phyloP scores from a whole-genome alignment of 2,113 vertebrate species.

The Hylia prasina region DNA sequence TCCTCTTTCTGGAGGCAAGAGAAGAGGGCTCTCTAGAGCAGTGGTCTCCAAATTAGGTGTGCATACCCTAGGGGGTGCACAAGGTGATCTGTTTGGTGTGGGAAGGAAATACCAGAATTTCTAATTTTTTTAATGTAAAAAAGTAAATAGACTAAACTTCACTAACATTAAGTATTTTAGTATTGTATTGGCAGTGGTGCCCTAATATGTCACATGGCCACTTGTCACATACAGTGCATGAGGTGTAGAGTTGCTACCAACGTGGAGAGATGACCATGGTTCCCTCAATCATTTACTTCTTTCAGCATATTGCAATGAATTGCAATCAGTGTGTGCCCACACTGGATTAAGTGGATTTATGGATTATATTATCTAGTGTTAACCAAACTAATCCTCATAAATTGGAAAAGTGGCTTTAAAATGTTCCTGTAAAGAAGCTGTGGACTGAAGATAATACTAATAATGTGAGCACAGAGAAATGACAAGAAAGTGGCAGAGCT shows the following conservation, averaged over 20 bases:
- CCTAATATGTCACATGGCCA: background rate
- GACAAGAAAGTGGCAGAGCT: background rate
- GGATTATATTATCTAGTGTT: background rate
- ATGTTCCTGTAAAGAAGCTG: background rate
- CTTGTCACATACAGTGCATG: background rate
- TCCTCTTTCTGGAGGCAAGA: background rate
- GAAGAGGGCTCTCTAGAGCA: background rate
- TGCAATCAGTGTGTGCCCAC: background rate
- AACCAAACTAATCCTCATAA: background rate
- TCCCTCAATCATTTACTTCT: background rate
- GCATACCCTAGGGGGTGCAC: fast-evolving
- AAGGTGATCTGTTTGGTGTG: background rate
- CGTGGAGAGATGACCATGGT: fast-evolving
- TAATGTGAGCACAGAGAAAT: background rate
- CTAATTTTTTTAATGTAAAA: background rate
- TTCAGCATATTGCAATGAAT: background rate
- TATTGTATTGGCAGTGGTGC: background rate
- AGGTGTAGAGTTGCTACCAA: background rate
- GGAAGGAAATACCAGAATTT: background rate
- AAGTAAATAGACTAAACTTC: background rate
- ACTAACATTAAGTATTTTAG: background rate
- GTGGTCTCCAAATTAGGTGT: background rate
- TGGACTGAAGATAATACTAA: background rate
- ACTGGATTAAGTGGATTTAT: background rate
- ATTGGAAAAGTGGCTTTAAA: background rate